Percentiles rank a stretch among this genome's conserved stretches.
phyloP scores from a whole-genome alignment of 2,797 vertebrate species.

The Fratercula arctica region DNA sequence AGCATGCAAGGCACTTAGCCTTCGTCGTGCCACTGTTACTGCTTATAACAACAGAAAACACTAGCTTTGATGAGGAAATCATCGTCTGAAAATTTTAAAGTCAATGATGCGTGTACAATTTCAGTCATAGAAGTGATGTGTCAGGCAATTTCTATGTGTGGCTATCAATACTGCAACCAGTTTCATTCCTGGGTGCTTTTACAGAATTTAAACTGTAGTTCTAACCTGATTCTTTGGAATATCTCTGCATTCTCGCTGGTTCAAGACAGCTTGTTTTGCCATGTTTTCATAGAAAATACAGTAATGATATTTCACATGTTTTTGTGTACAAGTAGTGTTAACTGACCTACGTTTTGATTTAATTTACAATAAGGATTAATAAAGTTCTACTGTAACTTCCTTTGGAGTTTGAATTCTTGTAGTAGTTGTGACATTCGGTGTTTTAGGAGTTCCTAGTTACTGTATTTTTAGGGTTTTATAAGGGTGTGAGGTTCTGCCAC shows the following conservation, averaged over 20 bases:
- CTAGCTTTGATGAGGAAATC: neutral
- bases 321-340: conserved; percentile 16
- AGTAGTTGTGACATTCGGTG: neutral
- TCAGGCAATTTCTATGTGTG: conserved; percentile 10
- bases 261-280: conserved; percentile 4
- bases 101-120: neutral
- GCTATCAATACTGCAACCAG: neutral
- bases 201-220: conserved; percentile 38
- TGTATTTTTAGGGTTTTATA: neutral
- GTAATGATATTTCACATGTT: neutral
- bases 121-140: neutral
- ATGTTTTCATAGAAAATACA: neutral
- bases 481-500: neutral
- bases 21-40: neutral
- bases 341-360: neutral
- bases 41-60: neutral
- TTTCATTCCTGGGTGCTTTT: conserved; percentile 35
- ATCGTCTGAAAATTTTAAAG: neutral
- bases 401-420: conserved; percentile 47
- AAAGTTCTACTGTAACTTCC: conserved; percentile 38
- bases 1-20: neutral
- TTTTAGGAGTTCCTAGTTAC: neutral
- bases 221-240: neutral
- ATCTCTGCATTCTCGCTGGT: neutral
- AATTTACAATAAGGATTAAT: conserved; percentile 40